phyloP scores from a whole-genome alignment of 2,797 vertebrate genomes.

The Bradypodion ventrale region DNA sequence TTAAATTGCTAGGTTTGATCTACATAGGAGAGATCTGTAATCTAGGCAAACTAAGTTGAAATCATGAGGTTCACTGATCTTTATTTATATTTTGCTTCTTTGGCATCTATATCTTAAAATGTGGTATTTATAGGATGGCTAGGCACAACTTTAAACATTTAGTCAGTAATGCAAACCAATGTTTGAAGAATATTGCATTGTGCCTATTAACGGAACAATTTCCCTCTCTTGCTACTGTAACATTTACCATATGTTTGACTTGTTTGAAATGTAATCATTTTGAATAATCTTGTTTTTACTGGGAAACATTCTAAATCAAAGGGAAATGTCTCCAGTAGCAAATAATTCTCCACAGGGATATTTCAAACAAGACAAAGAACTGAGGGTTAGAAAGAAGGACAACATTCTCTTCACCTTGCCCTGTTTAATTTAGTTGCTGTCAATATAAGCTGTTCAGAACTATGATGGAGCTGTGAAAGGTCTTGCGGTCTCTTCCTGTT shows the following conservation, averaged over 20 bases:
- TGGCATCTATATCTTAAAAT: not conserved
- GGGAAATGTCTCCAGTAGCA: conserved; percentile 61
- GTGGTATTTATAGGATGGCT: not conserved
- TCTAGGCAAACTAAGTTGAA: not conserved
- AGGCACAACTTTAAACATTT: conserved; percentile 39
- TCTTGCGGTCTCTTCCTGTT: not conserved
- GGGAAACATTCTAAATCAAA: conserved; percentile 69
- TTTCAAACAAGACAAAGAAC: conserved; percentile 61
- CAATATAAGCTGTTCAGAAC: conserved; percentile 54
- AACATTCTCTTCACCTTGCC: conserved; percentile 58
- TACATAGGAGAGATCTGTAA: not conserved
- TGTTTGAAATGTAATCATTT: conserved; percentile 69
- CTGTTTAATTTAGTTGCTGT: conserved; percentile 60
- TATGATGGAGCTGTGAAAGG: conserved; percentile 31
- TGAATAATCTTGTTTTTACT: conserved; percentile 67
- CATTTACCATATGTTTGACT: conserved; percentile 62
- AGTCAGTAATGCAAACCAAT: conserved; percentile 34
- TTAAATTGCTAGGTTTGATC: not conserved
- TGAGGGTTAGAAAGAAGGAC: conserved; percentile 39
- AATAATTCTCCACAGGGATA: conserved; percentile 58
- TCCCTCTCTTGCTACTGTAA: conserved; percentile 58
- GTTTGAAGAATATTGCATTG: conserved; percentile 31
- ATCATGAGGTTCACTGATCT: not conserved
- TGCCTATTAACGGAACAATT: conserved; percentile 49
- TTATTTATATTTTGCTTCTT: not conserved